phyloP scores from a whole-genome alignment of 37 sponge, comb jelly and placozoan species.

The Oopsacas minuta region DNA sequence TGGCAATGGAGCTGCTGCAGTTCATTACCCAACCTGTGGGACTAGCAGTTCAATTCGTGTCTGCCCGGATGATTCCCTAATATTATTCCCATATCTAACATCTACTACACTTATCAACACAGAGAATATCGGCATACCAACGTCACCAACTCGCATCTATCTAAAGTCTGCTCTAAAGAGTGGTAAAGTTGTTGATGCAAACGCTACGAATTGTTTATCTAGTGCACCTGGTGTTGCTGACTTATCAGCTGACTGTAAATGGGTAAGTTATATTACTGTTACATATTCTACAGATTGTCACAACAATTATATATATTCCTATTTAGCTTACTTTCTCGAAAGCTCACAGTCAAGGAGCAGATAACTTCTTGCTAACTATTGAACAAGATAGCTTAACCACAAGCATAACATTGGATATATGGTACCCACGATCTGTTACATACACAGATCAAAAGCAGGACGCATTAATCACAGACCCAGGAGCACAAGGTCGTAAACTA shows the following conservation, averaged over 20 bases:
- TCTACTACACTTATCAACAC: neutral
- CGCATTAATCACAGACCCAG: neutral
- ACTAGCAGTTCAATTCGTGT: neutral
- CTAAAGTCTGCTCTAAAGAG: neutral
- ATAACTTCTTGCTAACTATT: neutral
- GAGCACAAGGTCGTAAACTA: neutral
- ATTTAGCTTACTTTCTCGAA: neutral
- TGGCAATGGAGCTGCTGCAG: neutral
- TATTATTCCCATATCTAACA: neutral
- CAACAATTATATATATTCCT: neutral
- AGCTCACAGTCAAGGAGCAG: neutral
- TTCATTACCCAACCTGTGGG: neutral
- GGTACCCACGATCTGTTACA: neutral
- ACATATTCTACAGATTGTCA: neutral
- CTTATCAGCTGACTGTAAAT: neutral
- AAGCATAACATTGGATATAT: neutral
- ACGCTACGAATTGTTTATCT: neutral
- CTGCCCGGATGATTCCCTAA: neutral
- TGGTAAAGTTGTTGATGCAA: neutral
- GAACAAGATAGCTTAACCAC: neutral
- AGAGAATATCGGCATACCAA: neutral
- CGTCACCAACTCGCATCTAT: neutral
- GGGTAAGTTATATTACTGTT: conserved; percentile 9
- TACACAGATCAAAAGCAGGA: neutral
- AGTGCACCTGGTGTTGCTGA: neutral